phyloP scores from a whole-genome alignment of 2,888 invertebrate genomes.

The Trichacis sp. region DNA sequence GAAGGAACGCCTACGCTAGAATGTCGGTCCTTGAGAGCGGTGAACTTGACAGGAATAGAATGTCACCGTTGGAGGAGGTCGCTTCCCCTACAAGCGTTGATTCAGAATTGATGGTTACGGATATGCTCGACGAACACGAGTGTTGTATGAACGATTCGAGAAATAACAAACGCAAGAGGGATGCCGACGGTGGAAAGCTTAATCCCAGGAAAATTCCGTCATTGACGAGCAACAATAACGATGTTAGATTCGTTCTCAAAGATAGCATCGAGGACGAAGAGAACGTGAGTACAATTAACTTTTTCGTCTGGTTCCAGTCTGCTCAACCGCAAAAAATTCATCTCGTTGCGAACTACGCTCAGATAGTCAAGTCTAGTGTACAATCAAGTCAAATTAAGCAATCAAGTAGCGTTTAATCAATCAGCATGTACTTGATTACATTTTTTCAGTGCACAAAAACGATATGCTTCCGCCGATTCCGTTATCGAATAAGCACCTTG shows the following conservation, averaged over 20 bases:
- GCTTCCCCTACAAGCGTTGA: constrained; percentile 63
- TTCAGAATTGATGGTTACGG: constrained; percentile 64
- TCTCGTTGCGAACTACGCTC: too few species aligned
- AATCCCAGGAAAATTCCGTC: constrained; percentile 60
- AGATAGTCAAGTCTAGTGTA: too few species aligned
- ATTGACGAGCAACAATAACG: constrained; percentile 61
- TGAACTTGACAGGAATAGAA: constrained; percentile 57
- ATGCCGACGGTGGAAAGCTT: constrained; percentile 55
- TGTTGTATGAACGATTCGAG: constrained; percentile 38
- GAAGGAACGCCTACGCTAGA: constrained; percentile 18
- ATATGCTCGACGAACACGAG: constrained; percentile 64
- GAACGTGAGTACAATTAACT: constrained; percentile 66
- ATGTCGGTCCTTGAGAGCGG: constrained; percentile 62
- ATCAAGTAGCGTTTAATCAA: too few species aligned
- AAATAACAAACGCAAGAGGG: constrained; percentile 58
- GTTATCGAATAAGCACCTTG: too few species aligned
- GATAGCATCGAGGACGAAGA: constrained; percentile 58
- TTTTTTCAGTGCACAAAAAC: too few species aligned
- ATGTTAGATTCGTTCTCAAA: constrained; percentile 64
- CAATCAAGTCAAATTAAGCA: too few species aligned
- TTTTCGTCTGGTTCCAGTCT: background rate
- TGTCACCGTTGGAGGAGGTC: constrained; percentile 65
- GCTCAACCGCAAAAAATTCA: too few species aligned
- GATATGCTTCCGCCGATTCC: too few species aligned
- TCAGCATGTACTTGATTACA: too few species aligned